Evolutionary conservation across 2,888 invertebrate genomes (phyloP).

Genomic region (Agonopterix heracliana): DNA sequence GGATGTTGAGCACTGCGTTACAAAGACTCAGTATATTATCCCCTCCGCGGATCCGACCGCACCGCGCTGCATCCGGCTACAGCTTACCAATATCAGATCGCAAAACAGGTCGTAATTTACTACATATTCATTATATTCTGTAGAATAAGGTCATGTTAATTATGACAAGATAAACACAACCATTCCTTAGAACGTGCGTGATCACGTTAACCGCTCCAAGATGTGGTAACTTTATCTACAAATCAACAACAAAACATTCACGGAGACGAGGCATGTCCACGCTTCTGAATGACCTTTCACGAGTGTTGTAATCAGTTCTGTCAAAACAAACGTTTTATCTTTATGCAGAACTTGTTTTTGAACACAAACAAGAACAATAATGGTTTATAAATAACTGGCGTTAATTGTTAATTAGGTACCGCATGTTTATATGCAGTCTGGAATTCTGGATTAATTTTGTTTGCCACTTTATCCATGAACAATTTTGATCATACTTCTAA

Average conservation of each 20-base stretch:
- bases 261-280: conserved; percentile 1
- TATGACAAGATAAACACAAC: background rate
- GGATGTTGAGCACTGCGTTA: conserved; percentile 34
- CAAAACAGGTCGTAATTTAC: too few relatives aligned
- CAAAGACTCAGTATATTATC: conserved; percentile 14
- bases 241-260: background rate
- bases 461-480: background rate
- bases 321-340: conserved; percentile 10
- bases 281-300: conserved; percentile 7
- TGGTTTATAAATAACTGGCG: background rate
- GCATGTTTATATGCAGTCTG: background rate
- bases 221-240: too few relatives aligned
- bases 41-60: conserved; percentile 9
- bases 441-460: background rate
- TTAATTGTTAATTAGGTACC: background rate
- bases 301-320: conserved; percentile 6
- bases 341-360: conserved; percentile 7
- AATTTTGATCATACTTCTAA: background rate
- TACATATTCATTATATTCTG: too few relatives aligned
- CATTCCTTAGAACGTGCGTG: background rate
- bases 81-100: background rate
- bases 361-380: background rate
- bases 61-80: conserved; percentile 16
- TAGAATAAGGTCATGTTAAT: background rate
- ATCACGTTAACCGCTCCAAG: background rate